Evolutionary conservation across 2,113 vertebrate species (phyloP), one percentile per base, ranked within the genome.

Genomic region (Erythrolamprus reginae): DNA sequence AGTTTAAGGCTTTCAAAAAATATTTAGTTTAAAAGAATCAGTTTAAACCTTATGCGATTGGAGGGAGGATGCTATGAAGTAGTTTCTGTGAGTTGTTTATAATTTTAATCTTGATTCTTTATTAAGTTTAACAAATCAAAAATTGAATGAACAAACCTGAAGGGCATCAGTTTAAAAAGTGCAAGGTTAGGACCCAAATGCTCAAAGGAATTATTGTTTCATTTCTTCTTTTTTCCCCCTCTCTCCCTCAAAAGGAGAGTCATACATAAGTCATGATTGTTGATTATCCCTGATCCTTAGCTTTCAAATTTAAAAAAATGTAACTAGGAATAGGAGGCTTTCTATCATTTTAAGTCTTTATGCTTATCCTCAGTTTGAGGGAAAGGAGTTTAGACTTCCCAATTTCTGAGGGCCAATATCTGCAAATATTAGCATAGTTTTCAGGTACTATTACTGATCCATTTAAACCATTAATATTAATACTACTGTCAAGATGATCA

Each of bases 1-100:
- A n/a, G n/a, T n/a, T n/a, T n/a, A n/a, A 88, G 21, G 21, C 38
- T 55, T 91, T 88, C 48, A 88, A 84, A 45, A 88, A 88, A 85
- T 51, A 61, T 26, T 85, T 45, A 89, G 87, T 56, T 91, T 83
- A 28, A 28, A 28, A 83, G 42, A 58, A 91, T 58, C 21, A 83
- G 21, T 83, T 91, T 83, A 83, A 48, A 61, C 19, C 48, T 42
- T 28, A 61, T 10, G 24, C 24, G 55, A 26, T 58, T 58, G 55
- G 2, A 3, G 23, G 9, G 3, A 19, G 21, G 55, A 24, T 58
- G 55, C 55, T 58, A n/a, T n/a, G 9, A 87, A 50, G 28, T 50
- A 61, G 45, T 5, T 61, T 17, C 51, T 48, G 3, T 55, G 51
- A 56, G 28, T 83, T 28, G 83, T 61, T 48, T 61, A 51, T 83